These are phyloP conservation scores for Ochotona princeps DNA, from an alignment of 2,113 vertebrate genomes.

Conservation along the genomic window DNA sequence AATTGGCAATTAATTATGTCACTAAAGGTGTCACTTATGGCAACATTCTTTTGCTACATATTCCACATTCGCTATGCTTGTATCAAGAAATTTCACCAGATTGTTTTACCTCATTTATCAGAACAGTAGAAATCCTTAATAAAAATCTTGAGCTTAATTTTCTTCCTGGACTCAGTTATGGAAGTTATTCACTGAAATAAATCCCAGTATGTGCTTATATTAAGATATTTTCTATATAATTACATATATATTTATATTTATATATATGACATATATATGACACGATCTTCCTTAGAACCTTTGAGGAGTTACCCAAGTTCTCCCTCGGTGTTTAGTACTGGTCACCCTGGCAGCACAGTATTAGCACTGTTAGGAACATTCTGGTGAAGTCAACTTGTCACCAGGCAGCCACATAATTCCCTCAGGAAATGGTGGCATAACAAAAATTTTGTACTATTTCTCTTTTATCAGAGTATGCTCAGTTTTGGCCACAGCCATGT, in stretches of 20 bases:
- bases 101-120: too few species aligned
- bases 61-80: background rate
- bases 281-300: too few species aligned
- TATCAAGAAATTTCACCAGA: background rate
- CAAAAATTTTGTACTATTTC: background rate
- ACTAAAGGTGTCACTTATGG: background rate
- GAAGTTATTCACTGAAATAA: background rate
- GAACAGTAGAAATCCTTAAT: too few species aligned
- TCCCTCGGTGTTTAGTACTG: background rate
- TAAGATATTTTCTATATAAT: background rate
- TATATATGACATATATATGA: too few species aligned
- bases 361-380: background rate
- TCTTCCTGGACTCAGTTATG: background rate
- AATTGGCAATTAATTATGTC: background rate
- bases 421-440: fast-evolving
- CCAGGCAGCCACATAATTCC: background rate
- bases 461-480: background rate
- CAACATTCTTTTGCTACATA: background rate
- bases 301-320: background rate
- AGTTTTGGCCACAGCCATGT: background rate
- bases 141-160: background rate
- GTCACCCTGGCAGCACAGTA: background rate
- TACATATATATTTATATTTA: too few species aligned
- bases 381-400: background rate
- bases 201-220: background rate